Evolutionary conservation across 2,113 vertebrate species (phyloP), one percentile per base, ranked within the genome.

Genomic region (Xiphorhynchus elegans): DNA sequence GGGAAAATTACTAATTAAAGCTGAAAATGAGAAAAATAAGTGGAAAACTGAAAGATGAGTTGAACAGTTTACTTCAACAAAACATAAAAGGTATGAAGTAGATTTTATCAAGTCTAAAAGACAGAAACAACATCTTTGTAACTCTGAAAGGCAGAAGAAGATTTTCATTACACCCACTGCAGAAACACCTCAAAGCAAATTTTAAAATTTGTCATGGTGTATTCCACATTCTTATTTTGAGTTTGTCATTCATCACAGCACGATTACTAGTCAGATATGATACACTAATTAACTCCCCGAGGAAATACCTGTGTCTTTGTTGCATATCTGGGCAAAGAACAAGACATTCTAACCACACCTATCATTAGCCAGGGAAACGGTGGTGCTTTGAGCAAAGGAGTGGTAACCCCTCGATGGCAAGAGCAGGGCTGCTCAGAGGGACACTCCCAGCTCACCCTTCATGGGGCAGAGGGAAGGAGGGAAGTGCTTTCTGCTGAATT

Each of bases 231-330:
- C 92, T 95, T 87, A 85, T 92, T 95, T 85, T 70, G 93, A 88
- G 88, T 97, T 93, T 95, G 93, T 91, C 95, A 96, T 89, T 97
- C 96, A 95, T 94, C 88, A 68, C 37, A 53, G 72, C 33, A 47
- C 17, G 58, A 95, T 94, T 37, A 94, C 66, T 28, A 94, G 78
- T 82, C 92, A 96, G 95, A 95, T 90, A 92, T 56, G 92, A 92
- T 95, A 92, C 31, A 56, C 86, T 97, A 96, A 96, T 96, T 90
- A 96, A 92, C 77, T 96, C 92, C 90, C 90, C 1, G 50, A 93
- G 95, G 94, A 96, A 96, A 95, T 94, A 96, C 84, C 92, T 90
- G 76, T 7, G 2, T 92, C 87, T 90, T 70, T 82, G 67, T 52
- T 94, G 88, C 77, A 4, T 89, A 94, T 83, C 95, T 95, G 69